Base-by-base conservation (phyloP, 2,113 vertebrate genomes). In the Tautogolabrus adspersus region DNA sequence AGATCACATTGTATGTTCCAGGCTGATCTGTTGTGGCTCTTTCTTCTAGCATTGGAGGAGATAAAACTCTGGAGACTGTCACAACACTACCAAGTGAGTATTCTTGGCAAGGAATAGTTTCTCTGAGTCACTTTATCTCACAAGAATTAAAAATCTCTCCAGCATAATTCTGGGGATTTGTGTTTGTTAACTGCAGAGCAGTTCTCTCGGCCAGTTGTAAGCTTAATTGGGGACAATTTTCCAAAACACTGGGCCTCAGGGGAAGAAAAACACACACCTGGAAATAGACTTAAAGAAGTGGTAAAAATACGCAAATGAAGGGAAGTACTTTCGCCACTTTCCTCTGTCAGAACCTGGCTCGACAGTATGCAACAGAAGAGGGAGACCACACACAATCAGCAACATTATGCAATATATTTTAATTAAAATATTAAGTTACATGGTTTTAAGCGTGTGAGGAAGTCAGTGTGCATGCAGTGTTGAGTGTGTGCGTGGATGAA, bases 21-120 rank as follows among this genome's bases (percentile, higher is more conserved):
- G 0, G 49, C 23, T 58, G 9, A 72, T 57, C 10, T 61, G 65
- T 54, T 12, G 9, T 78, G 10, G 83, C 63, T 87, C 89, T 88
- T 87, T 74, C 70, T 79, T 87, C 52, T 82, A 98, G 97, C 81
- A 94, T 95, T 55, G 97, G 97, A 82, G 96, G 97, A 26, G 96
- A 98, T 34, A 78, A 83, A 0, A 69, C 62, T 3, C 77, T 99
- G 79, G 94, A 95, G 51, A 94, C 65, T 0, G 94, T 95, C 57
- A 96, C 95, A 77, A 98, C 97, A 19, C 90, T 98, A 64, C 96
- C 97, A 46, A 98, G 97, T 99, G 91, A 96, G 97, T 96, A 26
- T 91, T 70, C 52, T 40, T 42, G 8, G 9, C 13, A 11, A 30
- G 21, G 13, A 34, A 5, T 52, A 1, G 16, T 40, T 34, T 56